Conservation (phyloP, 2,797 vertebrate species). For the Acanthopagrus latus region DNA sequence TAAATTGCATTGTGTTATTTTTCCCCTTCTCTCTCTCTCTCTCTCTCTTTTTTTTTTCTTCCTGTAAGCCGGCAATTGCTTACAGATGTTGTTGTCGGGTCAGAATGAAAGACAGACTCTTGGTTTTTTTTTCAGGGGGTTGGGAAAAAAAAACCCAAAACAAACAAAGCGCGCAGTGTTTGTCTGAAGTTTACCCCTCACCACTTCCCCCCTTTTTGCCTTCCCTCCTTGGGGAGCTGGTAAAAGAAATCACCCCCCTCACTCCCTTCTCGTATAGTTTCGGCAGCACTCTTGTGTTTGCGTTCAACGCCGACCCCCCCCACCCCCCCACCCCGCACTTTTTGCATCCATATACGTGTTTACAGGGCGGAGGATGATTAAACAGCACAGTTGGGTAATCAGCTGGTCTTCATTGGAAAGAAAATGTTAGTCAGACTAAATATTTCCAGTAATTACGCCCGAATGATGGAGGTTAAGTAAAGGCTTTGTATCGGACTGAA, state of each 20-base stretch:
- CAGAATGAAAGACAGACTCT: slow-evolving; percentile 80
- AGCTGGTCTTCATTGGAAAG: slow-evolving; percentile 69
- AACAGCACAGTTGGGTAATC: slow-evolving; percentile 75
- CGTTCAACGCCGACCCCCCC: slow-evolving; percentile 52
- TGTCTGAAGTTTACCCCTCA: slow-evolving; percentile 83
- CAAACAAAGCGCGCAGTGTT: slow-evolving; percentile 85
- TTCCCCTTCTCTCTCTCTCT: background rate
- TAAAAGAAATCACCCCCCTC: slow-evolving; percentile 54
- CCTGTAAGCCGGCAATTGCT: slow-evolving; percentile 78
- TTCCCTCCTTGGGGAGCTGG: slow-evolving; percentile 74
- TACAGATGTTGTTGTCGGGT: slow-evolving; percentile 85
- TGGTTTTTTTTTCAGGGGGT: slow-evolving; percentile 76
- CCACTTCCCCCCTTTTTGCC: slow-evolving; percentile 72
- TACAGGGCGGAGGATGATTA: slow-evolving; percentile 73
- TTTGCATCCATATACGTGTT: slow-evolving; percentile 67
- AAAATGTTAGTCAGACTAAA: slow-evolving; percentile 80
- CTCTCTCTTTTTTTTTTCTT: slow-evolving; percentile 16
- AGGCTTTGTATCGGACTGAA: slow-evolving; percentile 60
- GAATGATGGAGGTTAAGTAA: slow-evolving; percentile 71
- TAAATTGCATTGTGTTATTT: slow-evolving; percentile 78
- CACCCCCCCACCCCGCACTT: too few species aligned
- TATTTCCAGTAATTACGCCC: slow-evolving; percentile 77
- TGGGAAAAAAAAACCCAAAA: slow-evolving; percentile 80
- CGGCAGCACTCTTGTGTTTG: slow-evolving; percentile 66
- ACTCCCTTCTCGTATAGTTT: slow-evolving; percentile 54